Percentiles rank a stretch among this genome's conserved stretches.
These are phyloP conservation scores for Notodonta ziczac DNA, from an alignment of 2,888 invertebrate genomes.

Conservation along the genomic window DNA sequence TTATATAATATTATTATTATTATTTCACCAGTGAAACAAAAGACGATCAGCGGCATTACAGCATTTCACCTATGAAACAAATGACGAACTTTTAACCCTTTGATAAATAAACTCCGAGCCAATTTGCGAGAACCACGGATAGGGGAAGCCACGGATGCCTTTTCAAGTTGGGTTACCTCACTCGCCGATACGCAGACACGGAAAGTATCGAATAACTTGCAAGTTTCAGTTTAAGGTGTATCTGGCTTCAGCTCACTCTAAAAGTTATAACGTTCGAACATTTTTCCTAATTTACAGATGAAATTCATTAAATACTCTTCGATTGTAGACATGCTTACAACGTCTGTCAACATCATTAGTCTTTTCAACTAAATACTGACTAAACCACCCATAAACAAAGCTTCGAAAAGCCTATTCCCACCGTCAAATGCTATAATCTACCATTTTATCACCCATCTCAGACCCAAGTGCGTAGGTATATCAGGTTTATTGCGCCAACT, in stretches of 20 bases:
- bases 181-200: slow-evolving; percentile 13
- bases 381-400: not conserved
- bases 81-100: too few species aligned
- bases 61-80: too few species aligned
- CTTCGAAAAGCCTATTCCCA: not conserved
- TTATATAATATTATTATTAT: too few species aligned
- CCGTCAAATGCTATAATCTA: not conserved
- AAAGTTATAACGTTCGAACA: not conserved
- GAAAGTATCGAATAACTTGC: slow-evolving; percentile 32
- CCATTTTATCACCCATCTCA: not conserved
- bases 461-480: not conserved
- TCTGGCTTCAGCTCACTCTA: slow-evolving; percentile 20
- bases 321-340: too few species aligned
- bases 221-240: slow-evolving; percentile 25
- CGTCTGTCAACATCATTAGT: too few species aligned
- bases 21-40: too few species aligned
- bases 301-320: too few species aligned
- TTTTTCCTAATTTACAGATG: not conserved
- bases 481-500: slow-evolving; percentile 14
- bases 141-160: not conserved
- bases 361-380: not conserved
- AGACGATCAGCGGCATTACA: too few species aligned
- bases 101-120: too few species aligned
- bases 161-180: not conserved
- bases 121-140: not conserved